phyloP scores from a whole-genome alignment of 2,888 invertebrate species.

The Hermodice carunculata region DNA sequence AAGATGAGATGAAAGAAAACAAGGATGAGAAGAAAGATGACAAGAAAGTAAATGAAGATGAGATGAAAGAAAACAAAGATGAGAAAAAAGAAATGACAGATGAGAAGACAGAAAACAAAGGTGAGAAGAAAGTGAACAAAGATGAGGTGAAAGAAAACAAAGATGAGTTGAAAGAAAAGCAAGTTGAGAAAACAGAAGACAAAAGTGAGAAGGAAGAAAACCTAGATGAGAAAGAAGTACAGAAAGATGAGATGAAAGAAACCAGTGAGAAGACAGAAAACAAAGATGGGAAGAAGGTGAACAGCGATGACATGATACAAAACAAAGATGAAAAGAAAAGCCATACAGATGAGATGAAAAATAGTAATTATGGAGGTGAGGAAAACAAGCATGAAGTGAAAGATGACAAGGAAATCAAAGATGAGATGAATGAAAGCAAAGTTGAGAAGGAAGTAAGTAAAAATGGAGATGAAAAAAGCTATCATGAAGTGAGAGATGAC shows the following conservation, averaged over 20 bases:
- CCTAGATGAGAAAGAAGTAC: too few relatives aligned
- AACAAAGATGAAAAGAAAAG: too few relatives aligned
- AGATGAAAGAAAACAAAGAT: constrained; percentile 5
- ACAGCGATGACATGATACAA: neutral
- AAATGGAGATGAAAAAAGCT: neutral
- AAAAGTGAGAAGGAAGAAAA: too few relatives aligned
- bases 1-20: too few relatives aligned
- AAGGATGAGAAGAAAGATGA: too few relatives aligned
- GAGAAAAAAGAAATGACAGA: neutral
- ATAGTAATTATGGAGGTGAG: neutral
- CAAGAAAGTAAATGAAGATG: neutral
- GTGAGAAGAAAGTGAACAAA: neutral
- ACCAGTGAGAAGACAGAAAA: neutral
- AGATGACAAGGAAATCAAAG: neutral
- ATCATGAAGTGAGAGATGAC: neutral
- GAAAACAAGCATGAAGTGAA: neutral
- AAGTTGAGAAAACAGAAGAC: too few relatives aligned
- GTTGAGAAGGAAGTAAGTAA: neutral
- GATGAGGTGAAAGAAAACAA: neutral
- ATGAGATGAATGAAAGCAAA: neutral
- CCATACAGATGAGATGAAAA: neutral
- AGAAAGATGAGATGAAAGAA: constrained; percentile 6
- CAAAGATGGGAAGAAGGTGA: neutral
- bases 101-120: neutral
- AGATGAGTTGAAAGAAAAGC: neutral